Conservation (phyloP, 2,113 vertebrate species). For the Hoplias malabaricus region DNA sequence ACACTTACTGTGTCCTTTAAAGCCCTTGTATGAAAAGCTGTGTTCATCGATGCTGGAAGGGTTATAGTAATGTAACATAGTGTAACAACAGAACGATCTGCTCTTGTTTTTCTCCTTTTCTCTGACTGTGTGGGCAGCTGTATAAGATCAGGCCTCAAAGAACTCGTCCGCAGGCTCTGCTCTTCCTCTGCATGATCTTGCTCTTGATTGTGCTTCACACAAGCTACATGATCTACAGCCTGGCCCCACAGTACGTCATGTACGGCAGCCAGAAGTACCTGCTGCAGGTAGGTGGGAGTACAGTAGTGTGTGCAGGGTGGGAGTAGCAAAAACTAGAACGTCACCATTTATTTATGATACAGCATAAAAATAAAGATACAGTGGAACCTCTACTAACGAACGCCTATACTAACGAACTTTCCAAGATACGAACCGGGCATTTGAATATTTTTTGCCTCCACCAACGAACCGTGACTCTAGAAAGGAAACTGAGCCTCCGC, state of each 20-base stretch:
- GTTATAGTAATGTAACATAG: not conserved
- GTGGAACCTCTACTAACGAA: no score
- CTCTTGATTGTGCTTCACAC: constrained; percentile 95
- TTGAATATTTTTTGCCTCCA: no score
- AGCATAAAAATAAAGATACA: no score
- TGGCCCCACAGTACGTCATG: constrained; percentile 98
- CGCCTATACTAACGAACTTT: no score
- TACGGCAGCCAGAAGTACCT: constrained; percentile 97
- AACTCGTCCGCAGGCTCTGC: constrained; percentile 92
- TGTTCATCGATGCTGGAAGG: no score
- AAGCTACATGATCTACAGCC: constrained; percentile 97
- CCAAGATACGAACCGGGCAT: no score
- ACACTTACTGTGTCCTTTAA: no score
- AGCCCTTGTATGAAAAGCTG: no score
- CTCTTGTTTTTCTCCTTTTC: not conserved
- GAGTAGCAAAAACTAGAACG: no score
- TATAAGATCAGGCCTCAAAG: constrained; percentile 93
- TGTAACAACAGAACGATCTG: not conserved
- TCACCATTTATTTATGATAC: no score
- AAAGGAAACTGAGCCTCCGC: no score
- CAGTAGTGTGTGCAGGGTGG: not conserved
- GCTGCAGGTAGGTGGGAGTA: constrained; percentile 77
- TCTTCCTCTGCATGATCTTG: constrained; percentile 98
- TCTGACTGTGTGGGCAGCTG: constrained; percentile 71
- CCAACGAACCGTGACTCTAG: no score